Percentiles rank a stretch among this genome's conserved stretches.
These are phyloP conservation scores for Heliopora coerulea DNA, from an alignment of 92 coral and sea anemone species.

Conservation along the genomic window DNA sequence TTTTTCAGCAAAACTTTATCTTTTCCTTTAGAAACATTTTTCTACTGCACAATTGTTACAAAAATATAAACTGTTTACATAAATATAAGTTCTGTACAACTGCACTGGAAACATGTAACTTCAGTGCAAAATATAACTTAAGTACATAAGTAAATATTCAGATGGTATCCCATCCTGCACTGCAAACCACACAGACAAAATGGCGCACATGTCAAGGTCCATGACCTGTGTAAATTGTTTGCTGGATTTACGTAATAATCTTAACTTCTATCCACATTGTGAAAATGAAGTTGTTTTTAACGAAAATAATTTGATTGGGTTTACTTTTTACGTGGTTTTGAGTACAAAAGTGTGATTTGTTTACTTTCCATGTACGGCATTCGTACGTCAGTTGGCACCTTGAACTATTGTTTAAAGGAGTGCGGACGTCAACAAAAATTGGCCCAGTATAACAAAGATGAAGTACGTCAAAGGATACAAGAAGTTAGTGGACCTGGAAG, in stretches of 20 bases:
- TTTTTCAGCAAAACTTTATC: too few species aligned
- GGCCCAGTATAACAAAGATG: not conserved
- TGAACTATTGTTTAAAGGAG: not conserved
- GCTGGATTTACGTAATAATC: not conserved
- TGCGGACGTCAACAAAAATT: not conserved
- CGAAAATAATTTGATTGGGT: not conserved
- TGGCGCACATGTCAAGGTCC: not conserved
- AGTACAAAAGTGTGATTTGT: not conserved
- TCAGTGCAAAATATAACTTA: not conserved
- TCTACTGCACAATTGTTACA: too few species aligned
- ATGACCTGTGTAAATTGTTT: not conserved
- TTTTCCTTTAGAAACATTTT: too few species aligned
- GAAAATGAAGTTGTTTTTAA: not conserved
- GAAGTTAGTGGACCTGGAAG: conserved; percentile 5
- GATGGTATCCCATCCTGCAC: not conserved
- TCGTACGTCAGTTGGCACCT: not conserved
- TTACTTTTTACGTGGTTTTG: conserved; percentile 6
- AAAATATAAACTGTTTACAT: too few species aligned
- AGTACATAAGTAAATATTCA: conserved; percentile 3
- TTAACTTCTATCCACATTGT: not conserved
- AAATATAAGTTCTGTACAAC: too few species aligned
- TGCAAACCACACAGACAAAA: not conserved
- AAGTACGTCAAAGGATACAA: conserved; percentile 5
- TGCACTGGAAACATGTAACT: conserved; percentile 9
- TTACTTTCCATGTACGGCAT: conserved; percentile 2